phyloP scores from a whole-genome alignment of 2,888 invertebrate genomes.

The Drosophila demipolita region DNA sequence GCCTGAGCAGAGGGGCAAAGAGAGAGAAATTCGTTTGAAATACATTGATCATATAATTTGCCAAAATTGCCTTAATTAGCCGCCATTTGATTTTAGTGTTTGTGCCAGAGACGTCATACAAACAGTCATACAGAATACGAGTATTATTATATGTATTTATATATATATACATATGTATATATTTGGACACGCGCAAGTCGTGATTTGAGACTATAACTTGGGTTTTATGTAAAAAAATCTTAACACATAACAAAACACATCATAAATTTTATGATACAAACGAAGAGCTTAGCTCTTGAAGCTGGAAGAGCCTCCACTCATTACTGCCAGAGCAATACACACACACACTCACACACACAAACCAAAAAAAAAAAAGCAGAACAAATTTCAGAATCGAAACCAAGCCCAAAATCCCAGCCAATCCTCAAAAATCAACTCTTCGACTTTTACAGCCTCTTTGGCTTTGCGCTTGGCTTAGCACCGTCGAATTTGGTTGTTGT shows the following conservation, averaged over 20 bases:
- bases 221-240: constrained; percentile 30
- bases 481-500: constrained; percentile 6
- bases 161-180: constrained; percentile 12
- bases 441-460: constrained; percentile 38
- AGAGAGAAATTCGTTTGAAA: constrained; percentile 39
- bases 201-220: constrained; percentile 12
- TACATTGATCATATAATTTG: constrained; percentile 74
- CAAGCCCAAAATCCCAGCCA: constrained; percentile 41
- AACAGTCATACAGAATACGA: constrained; percentile 2
- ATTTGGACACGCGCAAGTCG: constrained; percentile 57
- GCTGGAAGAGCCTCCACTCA: constrained; percentile 55
- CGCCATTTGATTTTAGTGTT: constrained; percentile 48
- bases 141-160: constrained; percentile 19
- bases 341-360: constrained; percentile 2
- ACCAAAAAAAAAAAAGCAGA: constrained; percentile 20
- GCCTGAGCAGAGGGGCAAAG: constrained; percentile 6
- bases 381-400: constrained; percentile 42
- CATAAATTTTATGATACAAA: constrained; percentile 69
- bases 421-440: constrained; percentile 35
- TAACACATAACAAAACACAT: constrained; percentile 77
- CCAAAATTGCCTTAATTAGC: constrained; percentile 65
- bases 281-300: constrained; percentile 20
- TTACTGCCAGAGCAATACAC: constrained; percentile 45
- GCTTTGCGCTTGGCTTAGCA: constrained; percentile 19
- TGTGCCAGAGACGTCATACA: background rate